Percentiles rank a stretch among this genome's conserved stretches.
These are phyloP conservation scores for Malthinus flaveolus DNA, from an alignment of 2,888 invertebrate genomes.

Conservation along the genomic window DNA sequence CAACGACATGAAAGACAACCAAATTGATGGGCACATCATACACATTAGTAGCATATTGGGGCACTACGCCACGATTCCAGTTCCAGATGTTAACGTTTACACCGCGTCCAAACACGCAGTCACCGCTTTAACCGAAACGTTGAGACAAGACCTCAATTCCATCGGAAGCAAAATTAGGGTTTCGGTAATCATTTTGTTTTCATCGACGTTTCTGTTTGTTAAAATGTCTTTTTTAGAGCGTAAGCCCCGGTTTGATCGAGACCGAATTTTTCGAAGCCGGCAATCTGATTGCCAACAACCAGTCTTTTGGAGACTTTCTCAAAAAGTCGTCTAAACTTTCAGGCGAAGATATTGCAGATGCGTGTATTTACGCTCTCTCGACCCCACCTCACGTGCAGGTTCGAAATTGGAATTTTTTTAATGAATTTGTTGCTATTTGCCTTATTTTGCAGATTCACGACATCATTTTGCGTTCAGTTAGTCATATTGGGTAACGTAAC, in stretches of 20 bases:
- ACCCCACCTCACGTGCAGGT: slow-evolving; percentile 12
- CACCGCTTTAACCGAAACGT: not conserved
- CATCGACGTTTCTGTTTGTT: not conserved
- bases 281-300: not conserved
- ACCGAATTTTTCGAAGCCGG: slow-evolving; percentile 17
- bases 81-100: not conserved
- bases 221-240: slow-evolving; percentile 18
- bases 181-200: not conserved
- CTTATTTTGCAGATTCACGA: not conserved
- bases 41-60: not conserved
- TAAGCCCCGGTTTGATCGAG: slow-evolving; percentile 30
- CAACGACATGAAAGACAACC: slow-evolving; percentile 1
- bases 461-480: not conserved
- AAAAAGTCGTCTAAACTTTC: not conserved
- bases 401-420: not conserved
- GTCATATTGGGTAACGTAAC: not conserved
- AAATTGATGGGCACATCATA: not conserved
- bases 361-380: slow-evolving; percentile 1
- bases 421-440: not conserved
- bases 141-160: slow-evolving; percentile 1
- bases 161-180: slow-evolving; percentile 1
- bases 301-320: slow-evolving; percentile 9
- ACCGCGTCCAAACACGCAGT: not conserved
- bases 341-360: slow-evolving; percentile 3
- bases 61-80: not conserved